Evolutionary conservation across 2,797 vertebrate genomes (phyloP).

Genomic region (Pseudochaenichthys georgianus): DNA sequence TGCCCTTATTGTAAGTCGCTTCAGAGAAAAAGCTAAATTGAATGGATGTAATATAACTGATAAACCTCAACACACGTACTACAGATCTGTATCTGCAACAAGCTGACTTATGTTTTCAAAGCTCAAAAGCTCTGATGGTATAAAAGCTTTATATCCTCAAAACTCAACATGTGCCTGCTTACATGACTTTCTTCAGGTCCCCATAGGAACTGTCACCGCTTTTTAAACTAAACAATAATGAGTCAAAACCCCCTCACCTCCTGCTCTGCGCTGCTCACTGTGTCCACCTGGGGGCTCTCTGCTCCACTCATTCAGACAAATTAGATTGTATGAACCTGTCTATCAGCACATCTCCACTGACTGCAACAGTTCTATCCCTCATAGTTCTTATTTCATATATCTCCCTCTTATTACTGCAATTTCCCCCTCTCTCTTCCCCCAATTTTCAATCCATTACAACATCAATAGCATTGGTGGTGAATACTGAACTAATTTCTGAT

Average conservation of each 20-base stretch:
- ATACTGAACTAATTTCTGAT: constrained; percentile 18
- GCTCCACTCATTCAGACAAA: constrained; percentile 44
- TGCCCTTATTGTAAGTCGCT: too few relatives aligned
- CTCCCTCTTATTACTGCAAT: constrained; percentile 11
- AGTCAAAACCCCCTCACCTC: constrained; percentile 7
- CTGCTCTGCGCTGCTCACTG: constrained; percentile 20
- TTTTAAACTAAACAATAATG: constrained; percentile 15
- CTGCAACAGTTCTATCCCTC: constrained; percentile 1
- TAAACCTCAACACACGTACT: background rate
- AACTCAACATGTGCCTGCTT: background rate
- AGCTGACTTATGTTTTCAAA: background rate
- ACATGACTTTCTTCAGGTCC: background rate
- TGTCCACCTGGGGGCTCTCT: constrained; percentile 69
- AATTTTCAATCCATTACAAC: background rate
- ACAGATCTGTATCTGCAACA: background rate
- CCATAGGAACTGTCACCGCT: background rate
- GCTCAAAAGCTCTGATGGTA: background rate
- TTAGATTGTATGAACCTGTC: constrained; percentile 18
- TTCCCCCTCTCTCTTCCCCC: background rate
- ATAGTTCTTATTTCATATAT: constrained; percentile 36
- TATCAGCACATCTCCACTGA: constrained; percentile 4
- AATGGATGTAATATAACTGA: too few relatives aligned
- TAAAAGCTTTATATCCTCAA: background rate
- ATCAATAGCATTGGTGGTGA: constrained; percentile 11
- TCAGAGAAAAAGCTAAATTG: too few relatives aligned